These are phyloP conservation scores for Sciurus carolinensis DNA, from an alignment of 2,797 vertebrate genomes.

Conservation along the genomic window DNA sequence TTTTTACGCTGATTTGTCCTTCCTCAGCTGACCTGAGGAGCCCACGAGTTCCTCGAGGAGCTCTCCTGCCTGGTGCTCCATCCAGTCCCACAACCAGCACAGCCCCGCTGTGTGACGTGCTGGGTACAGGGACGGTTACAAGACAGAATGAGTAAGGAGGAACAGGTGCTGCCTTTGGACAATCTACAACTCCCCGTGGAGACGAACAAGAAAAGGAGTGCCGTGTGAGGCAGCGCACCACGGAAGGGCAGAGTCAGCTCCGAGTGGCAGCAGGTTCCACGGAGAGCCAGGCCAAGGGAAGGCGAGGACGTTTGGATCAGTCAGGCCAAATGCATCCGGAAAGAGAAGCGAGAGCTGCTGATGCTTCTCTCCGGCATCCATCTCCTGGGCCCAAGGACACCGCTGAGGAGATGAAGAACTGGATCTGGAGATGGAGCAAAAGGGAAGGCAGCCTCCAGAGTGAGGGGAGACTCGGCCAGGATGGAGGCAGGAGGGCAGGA, in stretches of 20 bases:
- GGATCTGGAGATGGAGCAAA: neutral
- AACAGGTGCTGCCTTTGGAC: neutral
- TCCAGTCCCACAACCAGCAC: neutral
- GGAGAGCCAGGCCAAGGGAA: neutral
- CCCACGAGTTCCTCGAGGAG: too few species aligned
- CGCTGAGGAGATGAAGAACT: neutral
- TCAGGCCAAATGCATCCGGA: neutral
- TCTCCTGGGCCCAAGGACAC: neutral
- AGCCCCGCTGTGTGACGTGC: neutral
- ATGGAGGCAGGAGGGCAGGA: accelerated
- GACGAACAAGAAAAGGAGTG: neutral
- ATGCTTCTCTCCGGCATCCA: neutral
- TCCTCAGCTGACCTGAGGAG: neutral
- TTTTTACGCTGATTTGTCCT: slow-evolving; percentile 8
- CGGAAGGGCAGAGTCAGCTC: neutral
- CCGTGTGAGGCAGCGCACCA: neutral
- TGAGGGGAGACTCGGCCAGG: too few species aligned
- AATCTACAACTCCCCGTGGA: neutral
- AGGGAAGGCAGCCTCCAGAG: neutral
- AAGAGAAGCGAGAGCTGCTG: neutral
- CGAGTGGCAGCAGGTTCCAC: neutral
- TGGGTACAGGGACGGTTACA: neutral
- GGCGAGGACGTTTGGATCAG: neutral
- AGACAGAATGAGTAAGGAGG: neutral
- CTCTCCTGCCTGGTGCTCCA: neutral